These are phyloP conservation scores for Phainopepla nitens DNA, from an alignment of 2,113 vertebrate genomes.

Conservation along the genomic window DNA sequence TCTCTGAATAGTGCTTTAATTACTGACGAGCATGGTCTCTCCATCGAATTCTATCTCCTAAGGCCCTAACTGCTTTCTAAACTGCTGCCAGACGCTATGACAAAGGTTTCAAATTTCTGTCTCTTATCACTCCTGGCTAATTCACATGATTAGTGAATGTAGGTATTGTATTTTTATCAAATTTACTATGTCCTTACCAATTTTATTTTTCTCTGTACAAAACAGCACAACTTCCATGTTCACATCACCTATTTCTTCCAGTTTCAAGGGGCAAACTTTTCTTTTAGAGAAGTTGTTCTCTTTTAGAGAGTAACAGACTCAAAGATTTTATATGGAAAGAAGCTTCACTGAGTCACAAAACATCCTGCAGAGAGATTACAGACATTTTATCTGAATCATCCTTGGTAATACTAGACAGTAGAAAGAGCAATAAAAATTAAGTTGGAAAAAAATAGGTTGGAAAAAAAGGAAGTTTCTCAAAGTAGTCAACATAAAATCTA, in stretches of 20 bases:
- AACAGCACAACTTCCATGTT: background rate
- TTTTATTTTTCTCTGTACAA: background rate
- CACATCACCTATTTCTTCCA: background rate
- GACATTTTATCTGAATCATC: background rate
- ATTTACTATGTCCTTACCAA: background rate
- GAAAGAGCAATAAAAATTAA: background rate
- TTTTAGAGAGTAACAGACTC: background rate
- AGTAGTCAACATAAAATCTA: background rate
- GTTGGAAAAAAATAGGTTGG: background rate
- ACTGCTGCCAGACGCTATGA: background rate
- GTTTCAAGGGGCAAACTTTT: background rate
- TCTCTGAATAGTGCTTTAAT: background rate
- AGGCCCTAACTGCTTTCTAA: background rate
- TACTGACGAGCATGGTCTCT: background rate
- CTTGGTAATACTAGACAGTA: background rate
- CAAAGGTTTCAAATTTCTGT: background rate
- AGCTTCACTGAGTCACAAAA: background rate
- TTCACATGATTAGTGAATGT: background rate
- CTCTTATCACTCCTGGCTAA: background rate
- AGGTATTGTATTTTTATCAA: background rate
- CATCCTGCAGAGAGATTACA: background rate
- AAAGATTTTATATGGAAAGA: background rate
- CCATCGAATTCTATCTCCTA: background rate
- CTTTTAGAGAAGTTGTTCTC: background rate
- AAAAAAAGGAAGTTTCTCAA: background rate